Evolutionary conservation across 2,888 invertebrate genomes (phyloP).

Genomic region (Ptychoptera contaminata): DNA sequence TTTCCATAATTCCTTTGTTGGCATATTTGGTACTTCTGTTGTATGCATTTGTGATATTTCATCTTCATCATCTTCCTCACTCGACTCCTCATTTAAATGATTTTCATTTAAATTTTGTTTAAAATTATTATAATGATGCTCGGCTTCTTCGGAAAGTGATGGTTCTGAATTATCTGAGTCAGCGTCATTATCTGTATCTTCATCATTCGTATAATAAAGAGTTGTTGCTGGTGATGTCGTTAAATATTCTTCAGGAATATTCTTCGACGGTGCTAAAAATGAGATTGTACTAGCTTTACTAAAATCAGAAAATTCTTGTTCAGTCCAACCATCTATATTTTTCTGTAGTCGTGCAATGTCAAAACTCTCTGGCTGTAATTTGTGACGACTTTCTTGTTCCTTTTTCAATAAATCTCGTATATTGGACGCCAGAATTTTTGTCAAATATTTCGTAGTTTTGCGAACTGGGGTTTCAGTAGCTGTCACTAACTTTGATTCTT

Average conservation of each 20-base stretch:
- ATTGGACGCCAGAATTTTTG: constrained; percentile 33
- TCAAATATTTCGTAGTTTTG: constrained; percentile 23
- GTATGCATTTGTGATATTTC: constrained; percentile 4
- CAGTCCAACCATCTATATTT: constrained; percentile 75
- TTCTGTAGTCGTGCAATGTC: constrained; percentile 62
- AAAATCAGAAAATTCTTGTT: constrained; percentile 45
- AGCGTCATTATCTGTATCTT: background rate
- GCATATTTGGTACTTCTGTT: constrained; percentile 8
- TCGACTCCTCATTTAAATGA: background rate
- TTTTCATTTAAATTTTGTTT: background rate
- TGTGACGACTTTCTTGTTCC: constrained; percentile 23
- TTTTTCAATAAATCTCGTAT: constrained; percentile 34
- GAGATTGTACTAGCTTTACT: constrained; percentile 37
- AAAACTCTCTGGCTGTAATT: constrained; percentile 29
- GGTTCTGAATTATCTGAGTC: too few relatives aligned
- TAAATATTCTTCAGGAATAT: constrained; percentile 62
- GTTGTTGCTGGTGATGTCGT: constrained; percentile 41
- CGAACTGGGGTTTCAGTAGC: constrained; percentile 24
- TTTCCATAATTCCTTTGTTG: constrained; percentile 38
- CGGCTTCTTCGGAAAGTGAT: background rate
- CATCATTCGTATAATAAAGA: constrained; percentile 14
- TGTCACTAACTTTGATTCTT: constrained; percentile 33
- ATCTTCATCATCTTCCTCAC: background rate
- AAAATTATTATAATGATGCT: background rate
- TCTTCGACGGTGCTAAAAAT: constrained; percentile 48